A percentile compares a stretch with the other conserved stretches of the same genome.
phyloP scores from a whole-genome alignment of 1,140 invertebrate genomes.

The Cryptotermes secundus region DNA sequence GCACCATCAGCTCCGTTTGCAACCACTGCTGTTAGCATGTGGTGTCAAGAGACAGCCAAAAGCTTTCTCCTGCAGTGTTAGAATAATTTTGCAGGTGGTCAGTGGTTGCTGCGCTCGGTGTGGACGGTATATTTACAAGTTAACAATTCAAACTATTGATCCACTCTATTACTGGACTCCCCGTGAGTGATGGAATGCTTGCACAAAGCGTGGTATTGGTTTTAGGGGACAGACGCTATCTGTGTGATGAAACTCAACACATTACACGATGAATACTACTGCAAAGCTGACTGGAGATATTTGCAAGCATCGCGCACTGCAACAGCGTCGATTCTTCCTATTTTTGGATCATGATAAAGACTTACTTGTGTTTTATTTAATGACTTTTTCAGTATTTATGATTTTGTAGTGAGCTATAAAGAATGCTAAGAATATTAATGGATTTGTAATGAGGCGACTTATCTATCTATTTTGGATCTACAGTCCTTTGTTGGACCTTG shows the following conservation, averaged over 20 bases:
- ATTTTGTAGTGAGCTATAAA: too few species aligned
- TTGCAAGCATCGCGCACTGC: neutral
- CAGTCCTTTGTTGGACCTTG: too few species aligned
- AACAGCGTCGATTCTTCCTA: too few species aligned
- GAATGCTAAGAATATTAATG: too few species aligned
- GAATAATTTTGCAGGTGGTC: neutral
- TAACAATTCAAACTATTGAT: neutral
- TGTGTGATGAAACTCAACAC: neutral
- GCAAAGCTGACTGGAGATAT: neutral
- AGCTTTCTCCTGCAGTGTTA: neutral
- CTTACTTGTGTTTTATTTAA: too few species aligned
- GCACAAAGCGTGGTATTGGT: neutral
- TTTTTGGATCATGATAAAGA: too few species aligned
- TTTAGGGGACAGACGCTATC: neutral
- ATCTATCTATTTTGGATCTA: too few species aligned
- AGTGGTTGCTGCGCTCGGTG: neutral
- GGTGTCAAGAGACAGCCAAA: neutral
- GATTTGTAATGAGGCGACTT: too few species aligned
- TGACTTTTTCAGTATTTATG: too few species aligned
- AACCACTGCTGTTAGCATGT: neutral
- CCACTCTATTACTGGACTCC: neutral
- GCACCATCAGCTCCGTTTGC: too few species aligned
- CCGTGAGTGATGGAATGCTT: neutral
- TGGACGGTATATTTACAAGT: neutral
- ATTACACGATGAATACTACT: neutral